phyloP scores from a whole-genome alignment of 2,888 invertebrate species.

The Sphinx pinastri region DNA sequence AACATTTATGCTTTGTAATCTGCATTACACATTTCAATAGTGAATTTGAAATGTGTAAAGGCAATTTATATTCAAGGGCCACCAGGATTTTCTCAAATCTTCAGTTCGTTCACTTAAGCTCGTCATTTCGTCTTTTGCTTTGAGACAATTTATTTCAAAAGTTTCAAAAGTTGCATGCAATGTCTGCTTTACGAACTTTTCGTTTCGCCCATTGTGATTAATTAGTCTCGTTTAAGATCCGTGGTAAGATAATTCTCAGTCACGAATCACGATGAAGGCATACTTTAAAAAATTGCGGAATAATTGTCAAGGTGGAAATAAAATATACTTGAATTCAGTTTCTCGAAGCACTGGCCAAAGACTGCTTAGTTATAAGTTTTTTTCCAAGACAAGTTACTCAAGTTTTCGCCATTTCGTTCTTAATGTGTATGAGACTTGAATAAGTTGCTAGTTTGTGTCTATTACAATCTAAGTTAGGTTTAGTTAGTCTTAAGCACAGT shows the following conservation, averaged over 20 bases:
- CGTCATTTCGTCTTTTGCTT: no score
- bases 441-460: constrained; percentile 15
- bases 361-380: neutral
- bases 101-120: no score
- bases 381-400: constrained; percentile 16
- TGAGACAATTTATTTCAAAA: no score
- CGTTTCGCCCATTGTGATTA: no score
- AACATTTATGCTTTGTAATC: neutral
- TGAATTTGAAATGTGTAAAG: neutral
- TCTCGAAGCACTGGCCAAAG: neutral
- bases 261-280: no score
- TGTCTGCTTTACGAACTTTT: no score
- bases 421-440: constrained; percentile 24
- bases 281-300: neutral
- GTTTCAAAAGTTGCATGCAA: no score
- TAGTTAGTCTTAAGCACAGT: constrained; percentile 19
- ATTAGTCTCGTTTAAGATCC: no score
- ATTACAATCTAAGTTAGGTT: constrained; percentile 21
- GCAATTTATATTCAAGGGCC: no score
- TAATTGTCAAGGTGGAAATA: neutral
- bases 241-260: no score
- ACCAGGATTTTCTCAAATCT: no score
- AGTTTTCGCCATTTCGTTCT: constrained; percentile 14
- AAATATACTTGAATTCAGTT: neutral
- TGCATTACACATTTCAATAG: neutral